Evolutionary conservation across 2,888 invertebrate genomes (phyloP), one percentile per base, ranked within the genome.

Genomic region (Dastarcus helophoroides): DNA sequence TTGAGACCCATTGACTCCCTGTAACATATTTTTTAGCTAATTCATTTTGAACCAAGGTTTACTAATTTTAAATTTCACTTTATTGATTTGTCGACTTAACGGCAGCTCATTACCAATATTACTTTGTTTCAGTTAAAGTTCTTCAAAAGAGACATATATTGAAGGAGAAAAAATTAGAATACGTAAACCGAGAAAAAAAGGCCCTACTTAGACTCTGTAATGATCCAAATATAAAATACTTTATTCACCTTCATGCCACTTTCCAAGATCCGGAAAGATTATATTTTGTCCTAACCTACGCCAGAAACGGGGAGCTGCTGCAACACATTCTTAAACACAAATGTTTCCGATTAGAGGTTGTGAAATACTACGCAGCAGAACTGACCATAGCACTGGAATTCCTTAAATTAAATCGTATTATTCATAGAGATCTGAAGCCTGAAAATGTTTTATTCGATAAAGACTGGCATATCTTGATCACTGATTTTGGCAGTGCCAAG

Each of bases 401-500:
- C 53, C 76, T 97, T 61, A 91, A 93, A 56, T 72, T 75, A 22
- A 73, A 84, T 47, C 80, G 81, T 40, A 83, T 97, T 40, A 82
- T 95, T 50, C 97, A 97, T 64, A 77, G 94, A 35, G 97, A 98
- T 63, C 69, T 98, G 46, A 98, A 98, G 60, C 98, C 98, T 4
- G 93, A 98, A 64, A 98, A 99, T 65, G 90, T 98, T 47, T 69
- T 99, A 27, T 66, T 99, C 44, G 88, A 86, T 63, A 89, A 90
- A 57, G 79, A 84, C 47, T 94, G 95, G 84, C 97, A 99, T 64
- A 80, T 95, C 43, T 72, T 89, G 52, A 83, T 98, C 38, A 90
- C 94, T 23, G 98, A 98, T 64, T 98, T 98, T 63, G 98, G 98
- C 26, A 91, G 93, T 30, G 86, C 91, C 2, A 93, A 90, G 64